Evolutionary conservation across 2,797 vertebrate species (phyloP), one percentile per base, ranked within the genome.

Genomic region (Cephalopachus bancanus): DNA sequence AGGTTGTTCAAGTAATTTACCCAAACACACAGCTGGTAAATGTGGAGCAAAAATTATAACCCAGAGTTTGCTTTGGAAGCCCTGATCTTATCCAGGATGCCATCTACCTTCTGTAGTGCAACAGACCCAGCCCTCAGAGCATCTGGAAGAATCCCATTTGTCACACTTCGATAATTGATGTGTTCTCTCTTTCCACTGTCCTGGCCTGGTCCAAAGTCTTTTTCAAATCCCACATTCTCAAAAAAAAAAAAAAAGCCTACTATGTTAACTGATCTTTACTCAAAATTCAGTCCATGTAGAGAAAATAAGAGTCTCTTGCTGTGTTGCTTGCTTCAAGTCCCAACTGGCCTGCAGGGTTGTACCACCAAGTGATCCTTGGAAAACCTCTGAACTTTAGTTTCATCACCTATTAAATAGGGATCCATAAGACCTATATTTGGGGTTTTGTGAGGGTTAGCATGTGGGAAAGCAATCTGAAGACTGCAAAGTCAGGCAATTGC

Each of bases 171-270:
- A 93, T 62, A 76, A 76, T 0, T 64, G 8, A 24, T 51, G 1
- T 24, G 80, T 51, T 83, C 91, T 84, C 83, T 33, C 57, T 28
- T 26, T 74, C 22, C 26, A 89, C 60, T 91, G 89, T 89, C 44
- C 64, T 94, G 92, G 10, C 44, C 83, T 69, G 62, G 3, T 75
- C 67, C 90, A 90, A 1, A 65, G 84, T 85, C 28, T 49, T 91
- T 91, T 91, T 76, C 65, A 96, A 89, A 89, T 11, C n/a, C n/a
- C 10, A 22, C 94, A 91, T 20, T 65, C 86, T 74, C 78, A 67
- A 22, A 74, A 72, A 92, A 37, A 0, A 44, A 44, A 44, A 44
- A 44, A 44, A 44, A 44, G 3, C 20, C 62, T 33, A 0, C 76
- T 65, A 1, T 74, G 62, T 75, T 85, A 79, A 51, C 22, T 86